Conservation (phyloP, 2,113 vertebrate species). For the Sus scrofa region T2T-Sscrofa CM000812.6:163448001-163448500, state of each 20-base stretch:
- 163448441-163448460: constrained; percentile 62
- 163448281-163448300: not conserved
- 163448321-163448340: not conserved
- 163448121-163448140: not conserved
- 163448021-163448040: not conserved
- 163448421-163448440: constrained; percentile 67
- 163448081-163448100: not conserved
- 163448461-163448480: constrained; percentile 61
- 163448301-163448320: not conserved
- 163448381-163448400: constrained; percentile 30
- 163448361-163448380: constrained; percentile 68
- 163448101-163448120: not conserved
- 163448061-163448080: not conserved
- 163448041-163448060: not conserved
- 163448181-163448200: not conserved
- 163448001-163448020: not conserved
- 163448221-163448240: no score
- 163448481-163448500: constrained; percentile 21
- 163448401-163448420: constrained; percentile 64
- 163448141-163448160: not conserved
- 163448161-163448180: not conserved
- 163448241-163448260: not conserved
- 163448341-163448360: constrained; percentile 48
- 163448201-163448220: rapidly evolving
- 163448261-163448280: rapidly evolving